Evolutionary conservation across 1,140 invertebrate species (phyloP).

Genomic region (Drosophila neocordata): DNA sequence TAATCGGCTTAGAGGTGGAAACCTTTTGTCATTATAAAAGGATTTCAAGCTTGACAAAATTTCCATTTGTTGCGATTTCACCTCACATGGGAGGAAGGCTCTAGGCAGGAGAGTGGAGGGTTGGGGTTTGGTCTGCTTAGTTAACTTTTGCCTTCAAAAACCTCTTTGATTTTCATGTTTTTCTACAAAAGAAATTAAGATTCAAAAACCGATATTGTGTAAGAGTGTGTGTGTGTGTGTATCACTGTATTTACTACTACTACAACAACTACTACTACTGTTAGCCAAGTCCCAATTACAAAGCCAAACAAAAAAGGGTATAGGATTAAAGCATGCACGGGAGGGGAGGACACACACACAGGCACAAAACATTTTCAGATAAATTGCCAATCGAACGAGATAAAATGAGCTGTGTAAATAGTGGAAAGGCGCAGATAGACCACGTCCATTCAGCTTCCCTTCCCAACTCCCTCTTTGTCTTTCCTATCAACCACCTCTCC

Average conservation of each 20-base stretch:
- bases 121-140: slow-evolving; percentile 30
- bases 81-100: not conserved
- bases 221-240: not conserved
- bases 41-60: slow-evolving; percentile 79
- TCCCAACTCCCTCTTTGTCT: no score
- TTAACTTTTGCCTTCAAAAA: slow-evolving; percentile 64
- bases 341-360: not conserved
- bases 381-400: slow-evolving; percentile 80
- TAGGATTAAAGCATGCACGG: not conserved
- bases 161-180: slow-evolving; percentile 43
- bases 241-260: not conserved
- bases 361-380: slow-evolving; percentile 61
- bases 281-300: slow-evolving; percentile 55
- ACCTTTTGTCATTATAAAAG: slow-evolving; percentile 81
- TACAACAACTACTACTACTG: slow-evolving; percentile 6
- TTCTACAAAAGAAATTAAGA: slow-evolving; percentile 69
- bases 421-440: slow-evolving; percentile 71
- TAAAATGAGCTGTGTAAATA: slow-evolving; percentile 78
- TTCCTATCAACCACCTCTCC: slow-evolving; percentile 23
- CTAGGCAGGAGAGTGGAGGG: not conserved
- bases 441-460: no score
- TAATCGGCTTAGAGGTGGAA: slow-evolving; percentile 80
- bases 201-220: slow-evolving; percentile 72
- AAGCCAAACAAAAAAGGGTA: slow-evolving; percentile 25
- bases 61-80: slow-evolving; percentile 75